phyloP scores from a whole-genome alignment of 2,113 vertebrate species.

The Lamprotornis superbus region DNA sequence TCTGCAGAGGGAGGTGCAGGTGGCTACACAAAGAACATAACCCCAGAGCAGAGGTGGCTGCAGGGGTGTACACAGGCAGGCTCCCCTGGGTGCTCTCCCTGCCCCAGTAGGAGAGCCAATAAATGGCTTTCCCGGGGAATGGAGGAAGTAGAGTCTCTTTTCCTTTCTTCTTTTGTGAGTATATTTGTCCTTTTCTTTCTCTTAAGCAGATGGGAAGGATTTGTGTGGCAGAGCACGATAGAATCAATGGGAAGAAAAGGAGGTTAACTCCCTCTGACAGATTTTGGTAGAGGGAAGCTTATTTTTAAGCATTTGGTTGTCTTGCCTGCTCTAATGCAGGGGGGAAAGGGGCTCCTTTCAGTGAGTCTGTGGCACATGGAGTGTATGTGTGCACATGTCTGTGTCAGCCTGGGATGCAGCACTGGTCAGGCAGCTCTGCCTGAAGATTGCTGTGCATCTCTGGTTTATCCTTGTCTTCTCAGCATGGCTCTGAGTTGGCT shows the following conservation, averaged over 20 bases:
- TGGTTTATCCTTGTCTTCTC: not conserved
- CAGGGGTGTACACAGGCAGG: fast-evolving
- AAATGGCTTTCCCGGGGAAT: not conserved
- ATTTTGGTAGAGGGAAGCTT: not conserved
- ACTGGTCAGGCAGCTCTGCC: not conserved
- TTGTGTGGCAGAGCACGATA: not conserved
- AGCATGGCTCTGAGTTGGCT: not conserved
- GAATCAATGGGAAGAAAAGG: not conserved
- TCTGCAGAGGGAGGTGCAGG: not conserved
- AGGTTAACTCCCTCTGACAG: not conserved
- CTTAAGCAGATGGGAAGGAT: not conserved
- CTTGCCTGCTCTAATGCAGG: not conserved
- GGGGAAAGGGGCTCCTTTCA: not conserved
- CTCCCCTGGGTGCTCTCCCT: not conserved
- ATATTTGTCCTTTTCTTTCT: not conserved
- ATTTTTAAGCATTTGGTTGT: not conserved
- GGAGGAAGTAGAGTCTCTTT: not conserved
- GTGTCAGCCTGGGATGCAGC: not conserved
- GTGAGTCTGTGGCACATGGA: not conserved
- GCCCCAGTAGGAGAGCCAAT: fast-evolving
- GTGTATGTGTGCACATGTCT: fast-evolving
- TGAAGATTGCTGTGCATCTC: not conserved
- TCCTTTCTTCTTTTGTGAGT: not conserved
- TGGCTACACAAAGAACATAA: fast-evolving
- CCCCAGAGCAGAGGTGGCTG: not conserved